Evolutionary conservation across 2,113 vertebrate genomes (phyloP), one percentile per base, ranked within the genome.

Genomic region (Zosterops pallidus): DNA sequence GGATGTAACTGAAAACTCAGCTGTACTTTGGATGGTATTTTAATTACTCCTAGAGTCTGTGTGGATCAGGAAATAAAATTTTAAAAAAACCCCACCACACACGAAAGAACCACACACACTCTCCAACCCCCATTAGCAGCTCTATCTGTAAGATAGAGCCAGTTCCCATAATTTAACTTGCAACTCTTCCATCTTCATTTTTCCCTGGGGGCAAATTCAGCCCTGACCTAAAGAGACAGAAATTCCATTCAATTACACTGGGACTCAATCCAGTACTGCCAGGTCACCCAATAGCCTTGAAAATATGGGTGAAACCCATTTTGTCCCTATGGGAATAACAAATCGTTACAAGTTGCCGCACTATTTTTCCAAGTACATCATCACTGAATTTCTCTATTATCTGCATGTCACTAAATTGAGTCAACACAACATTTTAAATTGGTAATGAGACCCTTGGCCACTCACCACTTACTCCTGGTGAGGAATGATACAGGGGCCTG

Each of bases 161-260:
- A 80, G 35, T 19, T 91, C 41, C 39, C 78, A 17, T 67, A 78
- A 95, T 81, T 90, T 67, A 83, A 80, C 82, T 90, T 88, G 47
- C 11, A 83, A 46, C 42, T 42, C 68, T 77, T 93, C 71, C 12
- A 71, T 78, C 71, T 86, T 80, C 47, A 90, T 86, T 67, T 83
- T 85, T 95, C 90, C 92, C 95, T 1, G 0, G 49, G 41, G 88
- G 19, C 11, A 92, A 92, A 96, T 94, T 95, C 88, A 93, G 60
- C 37, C 44, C 76, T 77, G 88, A 96, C 68, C 79, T 92, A 83
- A 93, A 86, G 16, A 56, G 79, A 77, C 63, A 87, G 41, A 92
- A 85, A 95, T 88, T 62, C 92, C 71, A 81, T 70, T 94, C 69
- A 94, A 94, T 71, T 78, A 88, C 65, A 28, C 49, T 88, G 65